Conservation (phyloP, 2,113 vertebrate genomes). For the Leucopsar rothschildi region DNA sequence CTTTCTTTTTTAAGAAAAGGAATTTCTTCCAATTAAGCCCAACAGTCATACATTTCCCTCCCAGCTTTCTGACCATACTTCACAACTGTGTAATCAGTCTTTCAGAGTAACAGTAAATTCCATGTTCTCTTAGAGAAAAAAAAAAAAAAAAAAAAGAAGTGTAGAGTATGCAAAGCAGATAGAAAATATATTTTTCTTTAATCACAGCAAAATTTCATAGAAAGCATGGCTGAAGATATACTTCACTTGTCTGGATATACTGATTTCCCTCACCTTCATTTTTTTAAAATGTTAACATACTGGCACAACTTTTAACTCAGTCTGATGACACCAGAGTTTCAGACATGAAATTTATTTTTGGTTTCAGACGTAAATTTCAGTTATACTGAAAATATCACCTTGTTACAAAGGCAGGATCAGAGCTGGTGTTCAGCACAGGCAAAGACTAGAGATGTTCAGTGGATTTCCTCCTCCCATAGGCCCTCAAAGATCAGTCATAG, state of each 20-base stretch:
- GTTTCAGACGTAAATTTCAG: background rate
- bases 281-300: background rate
- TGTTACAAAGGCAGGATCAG: background rate
- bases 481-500: background rate
- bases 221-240: background rate
- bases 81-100: background rate
- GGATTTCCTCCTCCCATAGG: accelerated
- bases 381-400: background rate
- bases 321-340: accelerated
- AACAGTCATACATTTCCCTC: background rate
- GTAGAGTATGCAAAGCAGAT: background rate
- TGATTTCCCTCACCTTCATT: background rate
- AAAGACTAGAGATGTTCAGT: background rate
- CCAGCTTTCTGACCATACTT: background rate
- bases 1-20: background rate
- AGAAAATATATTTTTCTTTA: background rate
- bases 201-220: background rate
- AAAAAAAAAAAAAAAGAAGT: background rate
- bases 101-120: background rate
- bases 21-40: background rate
- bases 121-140: background rate
- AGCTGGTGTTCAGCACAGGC: background rate
- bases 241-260: background rate
- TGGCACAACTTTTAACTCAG: background rate
- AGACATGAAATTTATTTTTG: background rate